phyloP scores from a whole-genome alignment of 2,113 vertebrate species.

The Tichodroma muraria region DNA sequence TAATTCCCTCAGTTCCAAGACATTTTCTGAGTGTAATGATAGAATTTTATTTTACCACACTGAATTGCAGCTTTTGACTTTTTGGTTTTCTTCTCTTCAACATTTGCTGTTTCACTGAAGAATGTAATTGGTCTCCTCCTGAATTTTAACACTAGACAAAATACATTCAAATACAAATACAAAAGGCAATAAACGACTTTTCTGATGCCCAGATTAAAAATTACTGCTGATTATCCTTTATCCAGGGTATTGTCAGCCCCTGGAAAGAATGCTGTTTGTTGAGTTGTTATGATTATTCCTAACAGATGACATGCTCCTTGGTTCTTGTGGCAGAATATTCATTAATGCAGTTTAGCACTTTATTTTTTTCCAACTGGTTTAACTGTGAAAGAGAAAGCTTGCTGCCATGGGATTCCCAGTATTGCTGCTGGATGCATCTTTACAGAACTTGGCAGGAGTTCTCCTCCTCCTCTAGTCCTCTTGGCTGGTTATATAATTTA shows the following conservation, averaged over 20 bases:
- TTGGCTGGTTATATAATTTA: background rate
- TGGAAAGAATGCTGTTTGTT: background rate
- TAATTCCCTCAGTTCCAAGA: background rate
- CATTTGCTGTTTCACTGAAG: background rate
- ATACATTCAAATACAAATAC: background rate
- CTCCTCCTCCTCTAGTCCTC: background rate
- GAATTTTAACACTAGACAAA: background rate
- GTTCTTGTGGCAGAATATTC: background rate
- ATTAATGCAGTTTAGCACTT: background rate
- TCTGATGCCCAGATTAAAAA: background rate
- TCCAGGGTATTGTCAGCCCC: background rate
- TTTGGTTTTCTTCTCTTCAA: background rate
- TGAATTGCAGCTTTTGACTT: background rate
- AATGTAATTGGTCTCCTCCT: background rate
- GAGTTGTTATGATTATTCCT: background rate
- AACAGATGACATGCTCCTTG: background rate
- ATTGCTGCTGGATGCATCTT: background rate
- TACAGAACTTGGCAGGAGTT: background rate
- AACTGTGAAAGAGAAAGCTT: background rate
- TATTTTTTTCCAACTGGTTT: background rate
- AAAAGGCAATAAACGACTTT: background rate
- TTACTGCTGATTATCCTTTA: background rate
- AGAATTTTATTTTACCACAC: background rate
- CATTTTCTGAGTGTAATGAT: background rate
- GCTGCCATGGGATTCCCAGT: background rate